These are phyloP conservation scores for Morinoia aosen DNA, from an alignment of 2,888 invertebrate species.

Conservation along the genomic window DNA sequence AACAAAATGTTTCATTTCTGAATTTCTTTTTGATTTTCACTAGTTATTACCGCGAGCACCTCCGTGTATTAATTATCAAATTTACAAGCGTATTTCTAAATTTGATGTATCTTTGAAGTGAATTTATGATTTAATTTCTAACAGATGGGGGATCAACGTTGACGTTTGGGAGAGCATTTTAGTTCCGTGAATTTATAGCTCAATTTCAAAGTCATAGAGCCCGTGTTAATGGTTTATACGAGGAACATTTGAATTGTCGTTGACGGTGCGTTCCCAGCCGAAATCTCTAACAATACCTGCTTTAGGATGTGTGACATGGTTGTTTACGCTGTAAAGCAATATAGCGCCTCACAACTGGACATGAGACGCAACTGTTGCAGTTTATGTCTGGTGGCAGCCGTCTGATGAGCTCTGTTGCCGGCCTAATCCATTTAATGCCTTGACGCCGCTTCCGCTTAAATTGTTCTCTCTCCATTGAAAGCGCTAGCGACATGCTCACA, in stretches of 20 bases:
- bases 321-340: not conserved
- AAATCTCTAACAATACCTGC: not conserved
- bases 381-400: not conserved
- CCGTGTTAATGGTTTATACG: no score
- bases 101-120: no score
- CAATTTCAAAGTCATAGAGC: not conserved
- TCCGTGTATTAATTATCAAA: no score
- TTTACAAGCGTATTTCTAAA: no score
- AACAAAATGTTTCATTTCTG: no score
- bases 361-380: not conserved
- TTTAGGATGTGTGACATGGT: not conserved
- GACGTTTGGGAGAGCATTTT: no score
- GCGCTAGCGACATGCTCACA: not conserved
- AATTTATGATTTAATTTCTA: no score
- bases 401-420: not conserved
- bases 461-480: not conserved
- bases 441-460: not conserved
- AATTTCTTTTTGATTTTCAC: no score
- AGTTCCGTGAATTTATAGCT: not conserved
- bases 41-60: no score
- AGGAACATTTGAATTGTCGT: not conserved
- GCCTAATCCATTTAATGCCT: conserved; percentile 12
- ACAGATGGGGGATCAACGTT: no score
- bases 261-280: not conserved
- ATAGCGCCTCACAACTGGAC: not conserved